Base-by-base conservation (phyloP, 2,888 invertebrate genomes). In the Pyrocoelia pectoralis region DNA sequence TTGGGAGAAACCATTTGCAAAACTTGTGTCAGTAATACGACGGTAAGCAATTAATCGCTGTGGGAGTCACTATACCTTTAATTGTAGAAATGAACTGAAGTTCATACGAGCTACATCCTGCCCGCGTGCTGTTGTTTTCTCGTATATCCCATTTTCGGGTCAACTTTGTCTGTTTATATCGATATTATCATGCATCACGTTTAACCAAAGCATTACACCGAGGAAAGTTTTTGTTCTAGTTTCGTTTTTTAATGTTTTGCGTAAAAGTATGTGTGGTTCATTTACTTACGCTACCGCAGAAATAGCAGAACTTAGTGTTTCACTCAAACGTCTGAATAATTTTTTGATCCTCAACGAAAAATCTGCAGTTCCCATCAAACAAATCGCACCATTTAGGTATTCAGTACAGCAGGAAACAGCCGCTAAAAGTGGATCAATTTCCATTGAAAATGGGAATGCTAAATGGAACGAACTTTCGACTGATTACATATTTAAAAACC, bases 1-100 rank as follows among this genome's bases (percentile, higher is more conserved):
- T 0, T 97, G 97, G 93, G 97, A 97, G 77, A 88, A 88, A 73
- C 92, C 95, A 0, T 97, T 97, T 77, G 88, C 90, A 19, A 86
- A 87, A 68, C 85, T 95, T 63, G 90, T 97, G 1, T 87, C 84
- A 13, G 72, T 84, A 28, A 86, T 89, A 1, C 82, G 94, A 76
- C 81, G 79, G 81, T 85, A 82, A 10, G 3, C 4, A 5, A 3
- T 3, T 6, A n/a, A 40, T 24, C 6, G 24, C 24, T 8, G 9
- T 29, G 29, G 9, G 9, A 29, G 9, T 6, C 24, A 24, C 6
- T 6, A 5, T 6, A 24, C 24, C 24, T 24, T 3, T 24, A 24
- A 24, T 75, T 79, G 56, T 68, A 84, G 84, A 52, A 77, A 79
- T 66, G 84, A 84, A 76, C 80, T 84, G 24, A 76, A 76, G 48